phyloP scores from a whole-genome alignment of 2,113 vertebrate species.

The Eulemur macaco region DNA sequence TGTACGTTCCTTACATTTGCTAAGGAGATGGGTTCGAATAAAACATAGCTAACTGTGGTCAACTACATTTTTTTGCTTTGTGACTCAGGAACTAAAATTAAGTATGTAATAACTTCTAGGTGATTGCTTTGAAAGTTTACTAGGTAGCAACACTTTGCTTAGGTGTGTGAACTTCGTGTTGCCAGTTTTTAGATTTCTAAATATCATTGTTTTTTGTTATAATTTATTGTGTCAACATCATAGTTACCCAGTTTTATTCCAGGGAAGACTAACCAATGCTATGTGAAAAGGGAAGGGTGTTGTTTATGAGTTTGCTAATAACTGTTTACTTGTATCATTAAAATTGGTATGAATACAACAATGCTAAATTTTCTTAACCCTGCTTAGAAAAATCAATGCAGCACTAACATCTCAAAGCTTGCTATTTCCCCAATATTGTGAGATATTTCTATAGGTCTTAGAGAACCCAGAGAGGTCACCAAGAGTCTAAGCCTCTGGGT shows the following conservation, averaged over 20 bases:
- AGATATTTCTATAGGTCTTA: background rate
- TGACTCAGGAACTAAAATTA: slow-evolving; percentile 16
- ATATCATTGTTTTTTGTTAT: slow-evolving; percentile 14
- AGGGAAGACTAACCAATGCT: background rate
- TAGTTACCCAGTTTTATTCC: background rate
- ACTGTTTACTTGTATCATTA: background rate
- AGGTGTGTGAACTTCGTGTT: background rate
- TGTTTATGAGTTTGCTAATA: background rate
- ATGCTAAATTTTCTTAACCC: background rate
- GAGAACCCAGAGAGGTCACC: background rate
- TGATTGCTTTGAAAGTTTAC: background rate
- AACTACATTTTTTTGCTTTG: background rate
- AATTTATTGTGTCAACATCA: background rate
- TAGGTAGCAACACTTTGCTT: background rate
- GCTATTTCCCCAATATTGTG: background rate
- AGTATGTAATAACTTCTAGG: background rate
- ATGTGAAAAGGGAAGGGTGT: background rate
- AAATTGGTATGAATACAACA: background rate
- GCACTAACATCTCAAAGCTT: background rate
- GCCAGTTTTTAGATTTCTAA: slow-evolving; percentile 9
- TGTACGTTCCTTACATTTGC: slow-evolving; percentile 13
- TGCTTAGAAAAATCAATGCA: slow-evolving; percentile 10
- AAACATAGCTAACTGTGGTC: background rate
- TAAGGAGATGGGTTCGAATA: background rate
- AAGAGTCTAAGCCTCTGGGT: background rate